Conservation (phyloP, 2,113 vertebrate genomes). For the mouse (Mus musculus) region GRCm39 chr9:105356001-105356500, state of each 20-base stretch:
- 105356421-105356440: neutral
- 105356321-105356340: neutral
- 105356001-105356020: neutral
- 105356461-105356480: neutral
- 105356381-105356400: neutral
- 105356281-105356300: neutral
- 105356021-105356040: neutral
- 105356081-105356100: neutral
- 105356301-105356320: neutral
- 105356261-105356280: neutral
- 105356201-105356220: neutral
- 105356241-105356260: neutral
- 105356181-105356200: neutral
- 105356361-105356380: neutral
- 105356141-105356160: neutral
- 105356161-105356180: neutral
- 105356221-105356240: neutral
- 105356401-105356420: neutral
- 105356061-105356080: neutral
- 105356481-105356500: constrained; percentile 23
- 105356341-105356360: neutral
- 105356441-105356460: neutral
- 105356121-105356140: neutral
- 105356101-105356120: neutral
- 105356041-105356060: neutral